Evolutionary conservation across 2,797 vertebrate genomes (phyloP).

Genomic region (Astyanax mexicanus): DNA sequence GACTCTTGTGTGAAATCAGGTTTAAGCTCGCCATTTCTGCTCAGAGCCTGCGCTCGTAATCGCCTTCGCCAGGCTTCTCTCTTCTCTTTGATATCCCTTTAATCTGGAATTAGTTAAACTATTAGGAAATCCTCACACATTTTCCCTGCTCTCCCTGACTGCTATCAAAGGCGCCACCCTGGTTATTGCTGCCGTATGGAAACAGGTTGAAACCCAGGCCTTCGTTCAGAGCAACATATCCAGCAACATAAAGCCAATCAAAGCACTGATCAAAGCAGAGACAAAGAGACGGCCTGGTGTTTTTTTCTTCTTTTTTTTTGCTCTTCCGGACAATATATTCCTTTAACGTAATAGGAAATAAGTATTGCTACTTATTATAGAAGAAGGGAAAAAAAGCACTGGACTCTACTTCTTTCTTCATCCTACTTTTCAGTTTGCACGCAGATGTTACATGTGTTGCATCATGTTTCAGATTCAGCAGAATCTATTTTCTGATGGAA

Average conservation of each 20-base stretch:
- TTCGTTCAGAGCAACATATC: constrained; percentile 42
- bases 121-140: constrained; percentile 35
- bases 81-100: constrained; percentile 46
- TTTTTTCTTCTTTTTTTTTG: background rate
- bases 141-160: constrained; percentile 9
- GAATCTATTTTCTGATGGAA: constrained; percentile 2
- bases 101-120: constrained; percentile 51
- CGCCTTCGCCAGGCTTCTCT: constrained; percentile 29
- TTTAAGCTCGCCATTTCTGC: constrained; percentile 29
- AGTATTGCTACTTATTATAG: background rate
- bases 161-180: constrained; percentile 39
- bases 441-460: background rate
- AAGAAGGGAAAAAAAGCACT: background rate
- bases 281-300: constrained; percentile 9
- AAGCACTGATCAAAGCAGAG: constrained; percentile 26
- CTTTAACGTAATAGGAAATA: background rate
- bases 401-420: background rate
- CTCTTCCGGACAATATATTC: background rate
- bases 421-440: background rate
- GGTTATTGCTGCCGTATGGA: constrained; percentile 19
- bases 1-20: constrained; percentile 30
- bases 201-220: constrained; percentile 24
- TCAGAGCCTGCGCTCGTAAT: constrained; percentile 29
- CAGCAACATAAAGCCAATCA: constrained; percentile 25
- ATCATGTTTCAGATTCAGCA: constrained; percentile 9